Evolutionary conservation across 2,113 vertebrate genomes (phyloP), one percentile per base, ranked within the genome.

Genomic region (Psilopsiagon aurifrons): DNA sequence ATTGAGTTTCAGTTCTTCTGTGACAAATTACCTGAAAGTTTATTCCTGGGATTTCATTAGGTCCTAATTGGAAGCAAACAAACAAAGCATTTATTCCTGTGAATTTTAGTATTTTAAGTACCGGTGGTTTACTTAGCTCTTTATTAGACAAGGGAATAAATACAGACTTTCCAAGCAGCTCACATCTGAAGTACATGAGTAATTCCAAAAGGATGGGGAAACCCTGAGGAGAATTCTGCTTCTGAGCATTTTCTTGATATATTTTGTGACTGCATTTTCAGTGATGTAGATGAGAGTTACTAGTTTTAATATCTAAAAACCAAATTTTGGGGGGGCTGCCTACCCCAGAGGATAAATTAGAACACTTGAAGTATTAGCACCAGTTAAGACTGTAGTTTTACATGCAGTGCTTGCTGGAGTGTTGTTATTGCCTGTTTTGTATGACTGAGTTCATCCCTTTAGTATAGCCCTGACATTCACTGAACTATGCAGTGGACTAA

Each of bases 21-120:
- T 90, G 94, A 96, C 88, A 92, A 92, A 92, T 79, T 73, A 86
- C 69, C 77, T 87, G 52, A 2, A 93, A 95, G 69, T 7, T 24
- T 9, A 11, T 95, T 93, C 77, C 88, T 15, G 80, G 90, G 90
- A 57, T 94, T 96, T 95, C 94, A 93, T 94, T 57, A 94, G 92
- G 67, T 84, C 67, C 77, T 96, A 86, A 93, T 69, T 93, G 94
- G 78, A 71, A 77, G 84, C 86, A 94, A 95, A 79, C 90, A 92
- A 94, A 92, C 62, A 84, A 82, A 96, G 62, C 75, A 63, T 79
- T 80, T 87, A 63, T 79, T 89, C 74, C 62, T 95, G 79, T 87
- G 86, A 62, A 79, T 95, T 76, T 86, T 25, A 22, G 41, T 57
- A 33, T 93, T 94, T 96, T 41, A 41, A 70, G 39, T 18, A 22